These are phyloP conservation scores for Acleris emargana DNA, from an alignment of 2,888 invertebrate species.

Conservation along the genomic window DNA sequence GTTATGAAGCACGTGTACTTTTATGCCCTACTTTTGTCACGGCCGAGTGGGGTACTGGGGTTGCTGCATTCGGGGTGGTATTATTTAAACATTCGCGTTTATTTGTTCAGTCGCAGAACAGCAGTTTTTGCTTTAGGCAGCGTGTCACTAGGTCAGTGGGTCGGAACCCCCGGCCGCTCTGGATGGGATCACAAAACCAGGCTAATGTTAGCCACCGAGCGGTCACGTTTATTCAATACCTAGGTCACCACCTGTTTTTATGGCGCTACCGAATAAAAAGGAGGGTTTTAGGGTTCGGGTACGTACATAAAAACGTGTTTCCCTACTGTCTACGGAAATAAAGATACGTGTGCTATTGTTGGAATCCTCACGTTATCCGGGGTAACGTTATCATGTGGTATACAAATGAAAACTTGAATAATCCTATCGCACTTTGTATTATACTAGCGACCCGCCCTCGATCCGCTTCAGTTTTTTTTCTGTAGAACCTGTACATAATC, in stretches of 20 bases:
- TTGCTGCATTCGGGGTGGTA: slow-evolving; percentile 46
- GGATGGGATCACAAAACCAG: slow-evolving; percentile 59
- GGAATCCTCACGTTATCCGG: no score
- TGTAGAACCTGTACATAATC: no score
- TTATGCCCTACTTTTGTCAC: slow-evolving; percentile 8
- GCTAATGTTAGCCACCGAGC: slow-evolving; percentile 50
- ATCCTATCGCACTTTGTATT: no score
- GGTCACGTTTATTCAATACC: slow-evolving; percentile 48
- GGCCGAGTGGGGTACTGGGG: slow-evolving; percentile 33
- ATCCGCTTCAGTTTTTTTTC: no score
- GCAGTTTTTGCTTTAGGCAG: slow-evolving; percentile 60
- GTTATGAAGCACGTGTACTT: slow-evolving; percentile 18
- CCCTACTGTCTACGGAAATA: no score
- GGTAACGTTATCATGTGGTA: no score
- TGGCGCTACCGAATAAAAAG: no score
- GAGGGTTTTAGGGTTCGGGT: no score
- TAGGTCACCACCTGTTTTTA: slow-evolving; percentile 35
- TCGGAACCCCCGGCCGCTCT: slow-evolving; percentile 53
- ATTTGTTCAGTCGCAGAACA: slow-evolving; percentile 62
- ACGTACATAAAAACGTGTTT: no score
- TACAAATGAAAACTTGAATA: no score
- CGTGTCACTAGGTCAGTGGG: slow-evolving; percentile 75
- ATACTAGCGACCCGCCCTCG: no score
- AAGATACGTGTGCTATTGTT: no score
- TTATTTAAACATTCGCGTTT: slow-evolving; percentile 63